Percentiles rank a stretch among this genome's conserved stretches.
Evolutionary conservation across 1,140 invertebrate genomes (phyloP).

Genomic region (Caligus rogercresseyi): DNA sequence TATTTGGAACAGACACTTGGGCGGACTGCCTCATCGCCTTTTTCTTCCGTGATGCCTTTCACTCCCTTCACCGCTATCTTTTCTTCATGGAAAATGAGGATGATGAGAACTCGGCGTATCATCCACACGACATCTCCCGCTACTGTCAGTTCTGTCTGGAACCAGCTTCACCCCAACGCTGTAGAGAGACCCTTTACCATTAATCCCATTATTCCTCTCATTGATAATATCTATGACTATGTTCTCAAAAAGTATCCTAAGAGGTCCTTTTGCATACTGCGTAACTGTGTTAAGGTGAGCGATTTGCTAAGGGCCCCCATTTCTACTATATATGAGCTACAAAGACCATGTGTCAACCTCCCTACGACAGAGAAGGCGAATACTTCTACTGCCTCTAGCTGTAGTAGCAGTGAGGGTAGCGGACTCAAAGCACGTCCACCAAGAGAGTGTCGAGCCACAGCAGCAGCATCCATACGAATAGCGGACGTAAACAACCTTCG

Average conservation of each 20-base stretch:
- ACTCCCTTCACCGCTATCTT: conserved; percentile 10
- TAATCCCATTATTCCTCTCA: conserved; percentile 19
- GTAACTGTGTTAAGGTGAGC: conserved; percentile 18
- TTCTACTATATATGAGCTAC: conserved; percentile 15
- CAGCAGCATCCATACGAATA: too few relatives aligned
- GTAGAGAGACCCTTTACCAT: conserved; percentile 17
- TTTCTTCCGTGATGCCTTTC: conserved; percentile 19
- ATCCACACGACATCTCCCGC: conserved; percentile 12
- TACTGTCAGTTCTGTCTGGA: conserved; percentile 20
- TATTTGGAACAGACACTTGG: conserved; percentile 21
- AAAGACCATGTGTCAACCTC: not conserved
- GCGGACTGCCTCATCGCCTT: conserved; percentile 18
- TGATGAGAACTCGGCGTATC: conserved; percentile 15
- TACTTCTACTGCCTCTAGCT: too few relatives aligned
- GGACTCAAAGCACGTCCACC: too few relatives aligned
- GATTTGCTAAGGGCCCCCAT: not conserved
- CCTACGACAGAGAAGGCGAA: not conserved
- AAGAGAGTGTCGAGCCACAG: too few relatives aligned
- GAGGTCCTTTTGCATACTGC: conserved; percentile 16
- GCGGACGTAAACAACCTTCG: too few relatives aligned
- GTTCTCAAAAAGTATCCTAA: conserved; percentile 17
- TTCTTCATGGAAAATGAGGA: conserved; percentile 16
- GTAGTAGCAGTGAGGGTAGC: too few relatives aligned
- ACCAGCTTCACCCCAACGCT: conserved; percentile 3
- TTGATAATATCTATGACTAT: conserved; percentile 18